Base-by-base conservation (phyloP, 1,140 invertebrate species). In the Yoshiicerus persimilis region DNA sequence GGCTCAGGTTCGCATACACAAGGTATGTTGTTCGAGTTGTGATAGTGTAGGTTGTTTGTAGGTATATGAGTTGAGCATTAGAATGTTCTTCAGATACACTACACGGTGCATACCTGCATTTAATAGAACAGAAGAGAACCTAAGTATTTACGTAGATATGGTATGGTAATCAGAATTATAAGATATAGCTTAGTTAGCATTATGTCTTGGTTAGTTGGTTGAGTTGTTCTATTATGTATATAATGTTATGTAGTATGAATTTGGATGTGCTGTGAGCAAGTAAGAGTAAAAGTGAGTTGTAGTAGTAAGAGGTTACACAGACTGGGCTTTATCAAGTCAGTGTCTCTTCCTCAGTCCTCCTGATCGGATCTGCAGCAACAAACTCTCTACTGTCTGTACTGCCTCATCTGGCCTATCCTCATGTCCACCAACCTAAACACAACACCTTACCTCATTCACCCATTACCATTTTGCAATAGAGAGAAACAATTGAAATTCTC, bases 291-390 rank as follows among this genome's bases (percentile, higher is more conserved):
- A 87, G 62, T 87, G 86, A 87, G 66, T 23, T 86, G 62, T 27
- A 70, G 11, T 70, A 23, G 32, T 80, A 83, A 41, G 86, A 64
- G 70, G 86, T 80, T 47, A 56, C 47, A 41, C 86, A 66, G 84
- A 38, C 20, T 77, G 86, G 34, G 30, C 34, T 34, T 23, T 30
- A 87, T 75, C 25, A 80, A 87, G 86, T 87, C 86, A 87, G 86
- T 87, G 75, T 87, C 70, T 83, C 75, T 87, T 87, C 86, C 86
- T 87, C 75, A 56, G 86, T 87, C 86, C 70, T 87, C 86, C 38
- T 87, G 86, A 87, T 83, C 86, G 77, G 70, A 87, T 87, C 86
- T 80, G 75, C 75, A 80, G 75, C 75, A 80, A 80, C 75, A n/a
- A 38, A 38, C 75, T 80, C 75, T 80, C 75, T 9, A 80, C 75